Evolutionary conservation across 1,140 invertebrate species (phyloP).

Genomic region (Pseudomyrmex sp.): DNA sequence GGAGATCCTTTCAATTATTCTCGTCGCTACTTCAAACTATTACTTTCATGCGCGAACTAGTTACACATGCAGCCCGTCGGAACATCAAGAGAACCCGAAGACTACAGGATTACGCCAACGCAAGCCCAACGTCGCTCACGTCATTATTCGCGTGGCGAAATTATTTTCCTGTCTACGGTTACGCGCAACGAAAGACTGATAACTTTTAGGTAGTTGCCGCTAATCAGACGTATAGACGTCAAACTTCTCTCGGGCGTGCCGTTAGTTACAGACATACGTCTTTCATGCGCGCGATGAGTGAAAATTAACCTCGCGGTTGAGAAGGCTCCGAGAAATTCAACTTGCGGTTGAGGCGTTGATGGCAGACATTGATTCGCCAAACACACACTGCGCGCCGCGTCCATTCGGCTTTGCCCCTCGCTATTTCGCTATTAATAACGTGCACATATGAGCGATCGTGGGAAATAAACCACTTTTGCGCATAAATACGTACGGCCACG

Average conservation of each 20-base stretch:
- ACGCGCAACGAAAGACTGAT: conserved; percentile 29
- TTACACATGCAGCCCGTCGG: background rate
- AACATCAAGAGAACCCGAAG: no score
- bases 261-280: conserved; percentile 10
- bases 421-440: conserved; percentile 17
- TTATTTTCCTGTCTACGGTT: conserved; percentile 43
- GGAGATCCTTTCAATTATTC: background rate
- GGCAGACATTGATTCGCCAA: conserved; percentile 45
- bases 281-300: conserved; percentile 37
- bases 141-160: conserved; percentile 49
- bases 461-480: conserved; percentile 15
- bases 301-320: conserved; percentile 48
- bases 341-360: conserved; percentile 50
- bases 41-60: conserved; percentile 4
- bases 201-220: conserved; percentile 57
- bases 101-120: background rate
- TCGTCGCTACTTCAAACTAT: background rate
- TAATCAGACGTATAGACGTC: conserved; percentile 53
- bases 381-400: conserved; percentile 16
- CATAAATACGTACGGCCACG: background rate
- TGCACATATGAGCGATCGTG: background rate
- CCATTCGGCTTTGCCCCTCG: background rate
- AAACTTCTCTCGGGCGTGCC: conserved; percentile 21
- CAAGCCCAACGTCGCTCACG: background rate
- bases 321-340: conserved; percentile 26